Percentiles rank a stretch among this genome's conserved stretches.
Conservation (phyloP, 2,888 invertebrate species). For the Agrilus biguttatus region DNA sequence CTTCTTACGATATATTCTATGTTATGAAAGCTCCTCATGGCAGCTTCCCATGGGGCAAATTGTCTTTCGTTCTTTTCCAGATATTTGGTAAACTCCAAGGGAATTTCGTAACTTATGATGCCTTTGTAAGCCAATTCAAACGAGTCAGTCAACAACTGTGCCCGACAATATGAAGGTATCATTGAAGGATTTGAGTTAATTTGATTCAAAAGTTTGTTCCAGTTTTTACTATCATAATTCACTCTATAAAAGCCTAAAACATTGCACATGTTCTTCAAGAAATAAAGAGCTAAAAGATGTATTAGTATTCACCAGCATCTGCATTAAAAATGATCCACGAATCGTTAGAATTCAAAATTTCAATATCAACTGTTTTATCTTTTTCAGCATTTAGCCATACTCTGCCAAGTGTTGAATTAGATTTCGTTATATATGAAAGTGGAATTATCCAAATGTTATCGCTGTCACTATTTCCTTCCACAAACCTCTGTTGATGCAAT, state of each 20-base stretch:
- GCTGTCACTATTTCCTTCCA: slow-evolving; percentile 15
- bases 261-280: background rate
- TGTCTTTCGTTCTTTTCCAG: slow-evolving; percentile 42
- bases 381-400: slow-evolving; percentile 20
- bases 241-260: slow-evolving; percentile 45
- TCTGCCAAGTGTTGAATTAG: slow-evolving; percentile 9
- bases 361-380: slow-evolving; percentile 15
- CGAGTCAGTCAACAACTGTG: slow-evolving; percentile 61
- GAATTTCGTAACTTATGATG: slow-evolving; percentile 40
- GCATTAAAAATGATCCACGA: slow-evolving; percentile 49
- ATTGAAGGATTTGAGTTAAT: slow-evolving; percentile 26
- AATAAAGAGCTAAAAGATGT: background rate
- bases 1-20: slow-evolving; percentile 34
- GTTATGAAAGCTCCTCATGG: slow-evolving; percentile 41
- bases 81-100: slow-evolving; percentile 48
- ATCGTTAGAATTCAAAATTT: slow-evolving; percentile 17
- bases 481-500: slow-evolving; percentile 35
- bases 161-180: slow-evolving; percentile 45
- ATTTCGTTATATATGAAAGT: slow-evolving; percentile 32
- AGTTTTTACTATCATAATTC: slow-evolving; percentile 44
- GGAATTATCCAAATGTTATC: slow-evolving; percentile 43
- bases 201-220: slow-evolving; percentile 37
- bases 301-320: slow-evolving; percentile 13
- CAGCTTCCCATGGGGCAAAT: slow-evolving; percentile 51
- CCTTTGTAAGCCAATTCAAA: slow-evolving; percentile 48